A percentile compares a stretch with the other conserved stretches of the same genome.
Conservation (phyloP, 1,140 invertebrate species). For the Pseudomyrmex cubaensis region DNA sequence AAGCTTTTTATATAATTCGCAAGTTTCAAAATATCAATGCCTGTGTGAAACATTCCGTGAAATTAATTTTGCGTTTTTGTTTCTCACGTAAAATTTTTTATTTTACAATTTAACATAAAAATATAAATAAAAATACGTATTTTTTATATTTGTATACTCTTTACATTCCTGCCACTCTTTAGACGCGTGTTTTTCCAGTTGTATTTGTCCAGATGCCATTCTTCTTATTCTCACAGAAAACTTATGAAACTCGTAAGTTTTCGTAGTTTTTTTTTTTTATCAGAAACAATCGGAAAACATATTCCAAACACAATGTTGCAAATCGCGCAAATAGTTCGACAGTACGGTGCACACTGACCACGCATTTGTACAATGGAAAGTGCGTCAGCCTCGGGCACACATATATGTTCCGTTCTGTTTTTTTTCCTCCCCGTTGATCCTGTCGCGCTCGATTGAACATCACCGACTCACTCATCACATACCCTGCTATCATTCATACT, state of each 20-base stretch:
- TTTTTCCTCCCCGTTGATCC: constrained; percentile 21
- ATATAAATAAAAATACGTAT: not conserved
- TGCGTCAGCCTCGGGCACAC: not conserved
- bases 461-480: constrained; percentile 2
- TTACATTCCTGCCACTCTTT: not conserved
- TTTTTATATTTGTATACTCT: too few relatives aligned
- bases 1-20: not conserved
- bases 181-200: not conserved
- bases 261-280: not conserved
- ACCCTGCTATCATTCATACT: not conserved
- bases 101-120: not conserved
- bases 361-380: constrained; percentile 61
- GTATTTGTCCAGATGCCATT: too few relatives aligned
- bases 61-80: not conserved
- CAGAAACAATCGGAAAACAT: not conserved
- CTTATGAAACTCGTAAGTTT: not conserved
- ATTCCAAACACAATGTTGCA: constrained; percentile 27
- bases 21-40: not conserved
- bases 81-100: not conserved
- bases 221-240: not conserved
- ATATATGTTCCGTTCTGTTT: constrained; percentile 18
- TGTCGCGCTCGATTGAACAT: constrained; percentile 41
- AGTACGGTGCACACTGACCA: constrained; percentile 7
- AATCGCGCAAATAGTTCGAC: constrained; percentile 37
- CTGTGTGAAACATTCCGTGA: not conserved